Conservation (phyloP, 92 coral and sea anemone species). For the Scolanthus callimorphus region DNA sequence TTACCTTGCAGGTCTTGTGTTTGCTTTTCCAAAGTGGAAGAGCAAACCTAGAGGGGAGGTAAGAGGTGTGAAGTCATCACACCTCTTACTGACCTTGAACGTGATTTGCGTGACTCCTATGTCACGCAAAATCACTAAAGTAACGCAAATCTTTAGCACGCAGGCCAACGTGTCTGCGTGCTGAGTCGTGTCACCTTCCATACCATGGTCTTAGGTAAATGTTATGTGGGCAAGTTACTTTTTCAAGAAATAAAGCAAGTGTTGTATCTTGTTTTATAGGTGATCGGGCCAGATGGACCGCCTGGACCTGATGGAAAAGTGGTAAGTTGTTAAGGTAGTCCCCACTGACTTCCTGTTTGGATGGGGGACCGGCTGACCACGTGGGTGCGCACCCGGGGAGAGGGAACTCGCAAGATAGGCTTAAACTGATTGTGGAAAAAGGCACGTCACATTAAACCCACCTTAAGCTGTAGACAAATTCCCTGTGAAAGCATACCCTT, state of each 20-base stretch:
- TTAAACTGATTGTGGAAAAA: too few relatives aligned
- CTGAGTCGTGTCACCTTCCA: conserved; percentile 53
- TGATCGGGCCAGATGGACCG: conserved; percentile 64
- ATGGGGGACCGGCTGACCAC: too few relatives aligned
- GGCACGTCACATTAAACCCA: too few relatives aligned
- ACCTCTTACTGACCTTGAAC: too few relatives aligned
- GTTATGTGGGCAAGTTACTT: conserved; percentile 23
- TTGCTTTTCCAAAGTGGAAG: too few relatives aligned
- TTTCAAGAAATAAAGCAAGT: not conserved
- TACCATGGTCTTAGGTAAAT: conserved; percentile 43
- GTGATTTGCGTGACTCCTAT: conserved; percentile 41
- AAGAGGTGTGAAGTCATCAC: too few relatives aligned
- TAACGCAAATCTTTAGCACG: conserved; percentile 3
- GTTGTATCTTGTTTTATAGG: conserved; percentile 16
- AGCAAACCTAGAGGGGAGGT: not conserved
- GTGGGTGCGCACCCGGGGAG: too few relatives aligned
- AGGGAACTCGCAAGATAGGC: too few relatives aligned
- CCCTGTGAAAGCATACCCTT: too few relatives aligned
- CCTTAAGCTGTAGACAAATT: too few relatives aligned
- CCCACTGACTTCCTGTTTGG: too few relatives aligned
- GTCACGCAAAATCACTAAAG: conserved; percentile 27
- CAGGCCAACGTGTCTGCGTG: not conserved
- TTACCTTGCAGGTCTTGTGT: conserved; percentile 23
- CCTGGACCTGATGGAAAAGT: conserved; percentile 71
- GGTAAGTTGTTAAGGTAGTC: too few relatives aligned